Evolutionary conservation across 2,888 invertebrate genomes (phyloP), one percentile per base, ranked within the genome.

Genomic region (Stenotaenia linearis): DNA sequence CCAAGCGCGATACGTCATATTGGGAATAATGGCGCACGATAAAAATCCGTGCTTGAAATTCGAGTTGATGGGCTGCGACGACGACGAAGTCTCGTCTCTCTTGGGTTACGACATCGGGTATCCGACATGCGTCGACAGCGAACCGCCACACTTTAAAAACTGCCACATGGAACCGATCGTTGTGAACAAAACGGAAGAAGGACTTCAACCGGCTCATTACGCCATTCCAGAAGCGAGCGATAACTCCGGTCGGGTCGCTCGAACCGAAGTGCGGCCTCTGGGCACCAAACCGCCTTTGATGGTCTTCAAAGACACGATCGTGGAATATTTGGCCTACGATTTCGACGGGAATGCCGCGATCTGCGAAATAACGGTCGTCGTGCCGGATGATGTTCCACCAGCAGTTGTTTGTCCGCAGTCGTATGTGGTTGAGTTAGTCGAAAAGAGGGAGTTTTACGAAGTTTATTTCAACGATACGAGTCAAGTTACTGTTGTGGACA

Each of bases 331-430:
- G 0, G 98, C 98, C 2, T 98, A 95, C 84, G 98, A 98, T 88
- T 96, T 95, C 84, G 97, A 97, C 85, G 97, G 97, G 82, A 98
- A 98, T 85, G 96, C 96, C 15, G 98, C 97, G 15, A 96, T 96
- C 85, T 98, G 98, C 85, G 94, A 95, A 89, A 96, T 98, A 35
- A 96, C 96, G 84, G 95, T 98, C 35, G 95, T 96, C 0, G 96
- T 96, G 10, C 95, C 95, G 35, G 96, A 97, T 86, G 93, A 96
- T 79, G 96, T 95, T 0, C 96, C 96, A 78, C 96, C 96, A 7
- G 91, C 91, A 84, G 87, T 96, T 50, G 95, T 93, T 85, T 97
- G 96, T 84, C 96, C 96, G 0, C 95, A 96, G 86, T 96, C 96
- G 85, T 96, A 96, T 85, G 96, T 96, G 0, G 95, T 96, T 82